Percentiles rank a stretch among this genome's conserved stretches.
Conservation (phyloP, 1,140 invertebrate genomes). For the Diachasma alloeum region DNA sequence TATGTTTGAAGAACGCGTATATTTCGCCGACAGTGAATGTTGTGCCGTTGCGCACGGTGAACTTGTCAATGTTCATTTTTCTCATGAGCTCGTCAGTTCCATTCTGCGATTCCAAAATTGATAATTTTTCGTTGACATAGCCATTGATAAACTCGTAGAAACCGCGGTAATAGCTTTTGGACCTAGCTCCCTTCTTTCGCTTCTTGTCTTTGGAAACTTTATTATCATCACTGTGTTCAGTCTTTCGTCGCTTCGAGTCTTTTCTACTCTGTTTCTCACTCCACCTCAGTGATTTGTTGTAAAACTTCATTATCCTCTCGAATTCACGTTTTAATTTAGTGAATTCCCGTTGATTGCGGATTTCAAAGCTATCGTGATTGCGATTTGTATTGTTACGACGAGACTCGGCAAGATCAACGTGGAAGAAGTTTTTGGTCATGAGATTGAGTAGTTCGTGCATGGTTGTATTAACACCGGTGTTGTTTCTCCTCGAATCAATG, state of each 20-base stretch:
- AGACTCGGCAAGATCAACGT: slow-evolving; percentile 56
- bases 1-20: slow-evolving; percentile 65
- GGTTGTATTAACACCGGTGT: slow-evolving; percentile 53
- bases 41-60: slow-evolving; percentile 55
- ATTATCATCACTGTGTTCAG: slow-evolving; percentile 32
- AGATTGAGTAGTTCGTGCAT: slow-evolving; percentile 62
- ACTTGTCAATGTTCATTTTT: slow-evolving; percentile 58
- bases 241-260: slow-evolving; percentile 44
- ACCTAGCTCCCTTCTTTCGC: slow-evolving; percentile 46
- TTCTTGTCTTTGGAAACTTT: slow-evolving; percentile 39
- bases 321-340: slow-evolving; percentile 59
- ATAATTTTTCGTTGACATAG: slow-evolving; percentile 57
- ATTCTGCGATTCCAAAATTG: slow-evolving; percentile 50
- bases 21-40: slow-evolving; percentile 58
- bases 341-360: slow-evolving; percentile 58
- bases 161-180: slow-evolving; percentile 57
- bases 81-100: slow-evolving; percentile 55
- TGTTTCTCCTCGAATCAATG: slow-evolving; percentile 55
- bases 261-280: slow-evolving; percentile 58
- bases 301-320: slow-evolving; percentile 60
- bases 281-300: slow-evolving; percentile 61
- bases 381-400: slow-evolving; percentile 41
- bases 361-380: slow-evolving; percentile 48
- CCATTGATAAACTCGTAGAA: slow-evolving; percentile 62
- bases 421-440: slow-evolving; percentile 62